Base-by-base conservation (phyloP, 2,888 invertebrate genomes). In the Anarsia innoxiella region DNA sequence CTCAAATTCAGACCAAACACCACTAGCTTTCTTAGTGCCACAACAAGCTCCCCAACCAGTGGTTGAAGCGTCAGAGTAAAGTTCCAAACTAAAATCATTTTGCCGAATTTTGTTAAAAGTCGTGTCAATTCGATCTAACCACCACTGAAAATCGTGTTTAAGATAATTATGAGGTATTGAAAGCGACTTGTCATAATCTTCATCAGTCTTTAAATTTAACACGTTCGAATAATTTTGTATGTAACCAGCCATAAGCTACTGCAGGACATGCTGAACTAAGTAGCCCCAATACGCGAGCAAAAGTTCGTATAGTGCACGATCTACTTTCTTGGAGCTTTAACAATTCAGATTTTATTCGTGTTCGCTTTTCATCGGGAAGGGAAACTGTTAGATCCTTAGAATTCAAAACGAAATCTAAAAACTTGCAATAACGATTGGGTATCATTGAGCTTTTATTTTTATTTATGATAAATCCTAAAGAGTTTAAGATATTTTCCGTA, bases 381-480 rank as follows among this genome's bases (percentile, higher is more conserved):
- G n/a, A 25, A 2, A 41, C 1, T 2, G 1, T 4, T 31, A 38
- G 23, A 3, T 35, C 5, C 5, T 23, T n/a, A 1, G 41, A 28
- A 15, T 41, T 14, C 9, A 31, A 37, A 11, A 31, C 11, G 34
- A 42, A 48, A 10, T 45, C 45, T 11, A 44, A 19, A 37, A 38
- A 48, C 28, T 32, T 37, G 15, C 44, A 44, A 2, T 5, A 0
- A 4, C 5, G 30, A 8, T 1, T 35, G 1, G 47, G 47, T 2
- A 15, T 19, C 10, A 41, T 25, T 14, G 6, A 12, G 39, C 41
- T 43, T 37, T 45, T 43, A 4, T 38, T 26, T 1, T 25, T 25
- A 12, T 45, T 40, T 6, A 47, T 19, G 1, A 43, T 29, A 27
- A 43, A 45, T 1, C 45, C 45, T 2, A 45, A 12, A 8, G n/a